Conservation (phyloP, 2,113 vertebrate genomes). For the Perognathus longimembris region DNA sequence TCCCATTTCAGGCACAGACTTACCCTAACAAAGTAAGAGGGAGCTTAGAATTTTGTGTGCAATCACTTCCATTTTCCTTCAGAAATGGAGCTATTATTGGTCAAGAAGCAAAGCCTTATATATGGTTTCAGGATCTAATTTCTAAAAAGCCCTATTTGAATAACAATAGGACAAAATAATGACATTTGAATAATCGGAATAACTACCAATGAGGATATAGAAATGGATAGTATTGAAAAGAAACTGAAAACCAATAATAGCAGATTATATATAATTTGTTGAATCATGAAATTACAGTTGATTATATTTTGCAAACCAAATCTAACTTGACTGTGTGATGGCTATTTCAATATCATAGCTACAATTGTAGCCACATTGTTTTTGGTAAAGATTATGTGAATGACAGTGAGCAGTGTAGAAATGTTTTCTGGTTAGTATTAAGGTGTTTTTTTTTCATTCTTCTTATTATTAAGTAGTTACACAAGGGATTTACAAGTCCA, state of each 20-base stretch:
- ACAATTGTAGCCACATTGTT: conserved; percentile 23
- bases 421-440: conserved; percentile 61
- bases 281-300: conserved; percentile 68
- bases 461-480: too few species aligned
- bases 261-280: conserved; percentile 62
- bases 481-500: too few species aligned
- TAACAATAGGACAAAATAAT: conserved; percentile 66
- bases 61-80: conserved; percentile 36
- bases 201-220: conserved; percentile 56
- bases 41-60: conserved; percentile 57
- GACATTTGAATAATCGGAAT: conserved; percentile 53
- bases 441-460: not conserved
- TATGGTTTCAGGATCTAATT: conserved; percentile 46
- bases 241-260: conserved; percentile 70
- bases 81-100: conserved; percentile 47
- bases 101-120: not conserved
- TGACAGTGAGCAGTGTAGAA: conserved; percentile 46
- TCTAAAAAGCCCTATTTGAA: conserved; percentile 56
- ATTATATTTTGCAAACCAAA: conserved; percentile 66
- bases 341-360: conserved; percentile 38
- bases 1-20: conserved; percentile 42
- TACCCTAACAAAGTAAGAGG: conserved; percentile 60
- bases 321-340: conserved; percentile 54
- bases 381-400: conserved; percentile 60
- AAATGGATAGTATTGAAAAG: conserved; percentile 72